Evolutionary conservation across 1,140 invertebrate species (phyloP).

Genomic region (Chymomyza costata): DNA sequence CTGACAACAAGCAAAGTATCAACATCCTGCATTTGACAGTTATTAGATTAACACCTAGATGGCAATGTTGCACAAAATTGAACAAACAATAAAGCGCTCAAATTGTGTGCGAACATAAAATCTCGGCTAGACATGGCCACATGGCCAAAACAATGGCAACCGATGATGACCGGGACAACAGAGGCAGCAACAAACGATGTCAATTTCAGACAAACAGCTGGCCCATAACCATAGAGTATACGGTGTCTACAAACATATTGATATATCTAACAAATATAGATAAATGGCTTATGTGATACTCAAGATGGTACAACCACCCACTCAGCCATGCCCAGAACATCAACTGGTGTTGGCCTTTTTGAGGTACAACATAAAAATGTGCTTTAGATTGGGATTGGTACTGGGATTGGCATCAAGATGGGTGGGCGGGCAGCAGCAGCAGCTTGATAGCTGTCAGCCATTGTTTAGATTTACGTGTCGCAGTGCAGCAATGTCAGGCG

Average conservation of each 20-base stretch:
- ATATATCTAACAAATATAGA: constrained; percentile 34
- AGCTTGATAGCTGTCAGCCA: constrained; percentile 66
- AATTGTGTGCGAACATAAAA: constrained; percentile 65
- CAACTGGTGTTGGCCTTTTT: background rate
- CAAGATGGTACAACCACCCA: constrained; percentile 47
- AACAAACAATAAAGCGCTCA: constrained; percentile 69
- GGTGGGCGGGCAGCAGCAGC: background rate
- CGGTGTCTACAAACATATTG: constrained; percentile 32
- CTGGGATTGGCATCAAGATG: no score
- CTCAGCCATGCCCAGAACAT: constrained; percentile 48
- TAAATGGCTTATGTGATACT: constrained; percentile 33
- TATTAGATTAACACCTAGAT: constrained; percentile 70
- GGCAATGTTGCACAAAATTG: constrained; percentile 57
- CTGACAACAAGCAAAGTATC: constrained; percentile 25
- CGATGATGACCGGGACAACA: background rate
- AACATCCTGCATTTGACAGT: constrained; percentile 64
- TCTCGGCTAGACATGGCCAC: constrained; percentile 43
- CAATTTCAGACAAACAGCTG: constrained; percentile 68
- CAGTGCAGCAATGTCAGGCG: constrained; percentile 61
- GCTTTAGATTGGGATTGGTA: no score
- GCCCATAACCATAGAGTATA: constrained; percentile 21
- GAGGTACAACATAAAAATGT: no score
- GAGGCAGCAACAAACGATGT: constrained; percentile 47
- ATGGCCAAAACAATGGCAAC: background rate
- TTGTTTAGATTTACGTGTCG: constrained; percentile 72